Evolutionary conservation across 2,888 invertebrate genomes (phyloP).

Genomic region (Timandra comae): DNA sequence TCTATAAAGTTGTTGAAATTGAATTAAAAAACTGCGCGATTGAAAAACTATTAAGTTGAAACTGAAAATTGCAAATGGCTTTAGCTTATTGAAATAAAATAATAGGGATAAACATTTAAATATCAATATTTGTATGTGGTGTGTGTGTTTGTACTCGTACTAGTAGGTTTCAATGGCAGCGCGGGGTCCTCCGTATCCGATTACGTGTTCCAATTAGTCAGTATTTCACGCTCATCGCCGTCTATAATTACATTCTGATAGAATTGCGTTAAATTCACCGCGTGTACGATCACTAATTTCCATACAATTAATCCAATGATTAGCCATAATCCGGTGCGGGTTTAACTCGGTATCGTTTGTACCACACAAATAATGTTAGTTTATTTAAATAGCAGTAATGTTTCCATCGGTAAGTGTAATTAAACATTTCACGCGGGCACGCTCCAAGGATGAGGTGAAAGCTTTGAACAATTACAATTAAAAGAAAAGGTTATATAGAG

Average conservation of each 20-base stretch:
- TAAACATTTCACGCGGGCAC: constrained; percentile 33
- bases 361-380: constrained; percentile 29
- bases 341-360: constrained; percentile 41
- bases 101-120: no score
- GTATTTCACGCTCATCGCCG: constrained; percentile 66
- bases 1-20: no score
- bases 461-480: constrained; percentile 60
- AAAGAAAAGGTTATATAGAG: constrained; percentile 59
- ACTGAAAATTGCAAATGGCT: no score
- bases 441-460: constrained; percentile 30
- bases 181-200: constrained; percentile 29
- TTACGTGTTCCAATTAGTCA: constrained; percentile 55
- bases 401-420: constrained; percentile 35
- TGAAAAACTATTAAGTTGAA: no score
- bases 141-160: no score
- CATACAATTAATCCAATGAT: constrained; percentile 69
- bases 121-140: no score
- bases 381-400: constrained; percentile 26
- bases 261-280: constrained; percentile 64
- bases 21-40: no score
- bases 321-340: constrained; percentile 52
- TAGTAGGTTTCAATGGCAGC: no score
- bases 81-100: no score
- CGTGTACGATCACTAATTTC: constrained; percentile 59
- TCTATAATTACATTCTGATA: constrained; percentile 70